phyloP scores from a whole-genome alignment of 1,140 invertebrate genomes.

The Drosophila pallidifrons region DNA sequence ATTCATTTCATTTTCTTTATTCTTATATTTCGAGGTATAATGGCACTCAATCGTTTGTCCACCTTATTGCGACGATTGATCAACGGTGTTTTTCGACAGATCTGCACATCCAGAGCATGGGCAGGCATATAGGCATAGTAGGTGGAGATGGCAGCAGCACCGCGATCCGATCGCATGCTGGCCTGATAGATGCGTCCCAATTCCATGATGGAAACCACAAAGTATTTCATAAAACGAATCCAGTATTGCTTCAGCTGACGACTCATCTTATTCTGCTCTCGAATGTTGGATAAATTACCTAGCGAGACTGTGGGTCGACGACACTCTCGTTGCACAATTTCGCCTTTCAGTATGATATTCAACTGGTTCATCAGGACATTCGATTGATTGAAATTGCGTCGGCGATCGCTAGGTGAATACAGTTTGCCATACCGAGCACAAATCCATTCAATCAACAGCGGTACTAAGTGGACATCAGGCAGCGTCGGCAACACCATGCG shows the following conservation, averaged over 20 bases:
- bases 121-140: conserved; percentile 65
- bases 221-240: conserved; percentile 13
- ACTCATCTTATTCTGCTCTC: neutral
- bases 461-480: conserved; percentile 59
- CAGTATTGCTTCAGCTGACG: neutral
- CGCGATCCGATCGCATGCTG: conserved; percentile 36
- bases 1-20: too few species aligned
- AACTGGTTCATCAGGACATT: conserved; percentile 24
- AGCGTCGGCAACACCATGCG: conserved; percentile 63
- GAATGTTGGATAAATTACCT: neutral
- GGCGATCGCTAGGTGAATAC: conserved; percentile 40
- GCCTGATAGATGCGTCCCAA: conserved; percentile 49
- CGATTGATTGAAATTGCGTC: neutral
- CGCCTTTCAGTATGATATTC: neutral
- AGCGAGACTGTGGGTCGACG: neutral
- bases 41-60: too few species aligned
- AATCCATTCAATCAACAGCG: conserved; percentile 69
- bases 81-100: neutral
- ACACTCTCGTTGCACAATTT: neutral
- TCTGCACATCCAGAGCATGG: conserved; percentile 34
- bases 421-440: conserved; percentile 59
- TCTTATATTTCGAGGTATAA: too few species aligned
- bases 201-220: conserved; percentile 48
- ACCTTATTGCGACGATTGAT: neutral
- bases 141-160: neutral